These are phyloP conservation scores for Microctenopoma lineatum DNA, from an alignment of 2,797 vertebrate genomes.

Conservation along the genomic window DNA sequence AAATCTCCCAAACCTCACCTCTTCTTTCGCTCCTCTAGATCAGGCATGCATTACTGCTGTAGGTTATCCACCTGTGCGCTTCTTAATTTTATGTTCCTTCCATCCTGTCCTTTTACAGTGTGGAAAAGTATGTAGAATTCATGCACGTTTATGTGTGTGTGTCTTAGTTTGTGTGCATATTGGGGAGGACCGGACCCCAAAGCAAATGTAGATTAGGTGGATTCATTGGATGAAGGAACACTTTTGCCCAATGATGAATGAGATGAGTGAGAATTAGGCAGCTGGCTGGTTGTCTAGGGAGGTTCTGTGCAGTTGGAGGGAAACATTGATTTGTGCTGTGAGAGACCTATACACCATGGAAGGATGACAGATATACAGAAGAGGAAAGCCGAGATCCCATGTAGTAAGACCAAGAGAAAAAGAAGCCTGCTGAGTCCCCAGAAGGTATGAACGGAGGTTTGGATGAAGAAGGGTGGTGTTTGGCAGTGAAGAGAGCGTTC, in stretches of 20 bases:
- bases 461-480: conserved; percentile 9
- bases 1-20: conserved; percentile 10
- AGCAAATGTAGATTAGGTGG: conserved; percentile 19
- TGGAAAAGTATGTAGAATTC: background rate
- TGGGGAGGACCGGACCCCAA: conserved; percentile 1
- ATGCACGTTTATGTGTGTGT: background rate
- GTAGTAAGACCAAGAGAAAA: conserved; percentile 28
- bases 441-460: conserved; percentile 30
- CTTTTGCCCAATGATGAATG: conserved; percentile 52
- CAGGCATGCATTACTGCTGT: conserved; percentile 18
- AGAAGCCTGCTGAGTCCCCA: conserved; percentile 15
- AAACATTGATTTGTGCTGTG: conserved; percentile 36
- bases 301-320: conserved; percentile 11
- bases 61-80: conserved; percentile 14
- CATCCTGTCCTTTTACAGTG: background rate
- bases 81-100: background rate
- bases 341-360: conserved; percentile 2
- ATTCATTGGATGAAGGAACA: conserved; percentile 57
- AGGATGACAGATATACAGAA: conserved; percentile 28
- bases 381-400: conserved; percentile 27
- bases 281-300: conserved; percentile 21
- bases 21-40: conserved; percentile 26
- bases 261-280: conserved; percentile 37
- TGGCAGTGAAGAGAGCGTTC: conserved; percentile 3
- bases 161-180: background rate